phyloP scores from a whole-genome alignment of 2,888 invertebrate species.

The Amitus sp. region DNA sequence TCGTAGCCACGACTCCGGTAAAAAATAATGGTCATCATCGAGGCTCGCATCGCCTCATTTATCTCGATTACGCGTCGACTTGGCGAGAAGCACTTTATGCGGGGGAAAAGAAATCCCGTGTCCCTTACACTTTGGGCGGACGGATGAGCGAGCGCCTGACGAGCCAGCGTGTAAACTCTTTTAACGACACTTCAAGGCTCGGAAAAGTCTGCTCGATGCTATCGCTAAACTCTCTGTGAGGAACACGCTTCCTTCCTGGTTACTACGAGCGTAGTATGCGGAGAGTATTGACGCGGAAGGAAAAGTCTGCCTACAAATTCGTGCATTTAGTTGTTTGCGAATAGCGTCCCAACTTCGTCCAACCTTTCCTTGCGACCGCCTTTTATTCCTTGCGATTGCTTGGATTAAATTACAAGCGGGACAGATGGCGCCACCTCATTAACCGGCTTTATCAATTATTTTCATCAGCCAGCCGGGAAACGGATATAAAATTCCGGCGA shows the following conservation, averaged over 20 bases:
- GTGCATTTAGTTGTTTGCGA: neutral
- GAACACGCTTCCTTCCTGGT: slow-evolving; percentile 38
- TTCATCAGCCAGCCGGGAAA: neutral
- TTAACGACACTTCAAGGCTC: slow-evolving; percentile 59
- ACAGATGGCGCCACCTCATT: slow-evolving; percentile 17
- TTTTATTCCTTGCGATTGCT: neutral
- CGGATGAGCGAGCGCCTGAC: slow-evolving; percentile 62
- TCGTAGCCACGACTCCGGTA: neutral
- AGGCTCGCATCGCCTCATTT: slow-evolving; percentile 29
- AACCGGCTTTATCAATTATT: neutral
- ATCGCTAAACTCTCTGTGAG: slow-evolving; percentile 58
- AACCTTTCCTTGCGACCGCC: neutral
- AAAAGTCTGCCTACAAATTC: slow-evolving; percentile 23
- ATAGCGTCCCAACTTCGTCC: neutral
- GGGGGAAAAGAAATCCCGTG: slow-evolving; percentile 24
- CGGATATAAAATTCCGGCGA: too few relatives aligned
- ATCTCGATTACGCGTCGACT: slow-evolving; percentile 36
- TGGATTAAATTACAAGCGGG: slow-evolving; percentile 11
- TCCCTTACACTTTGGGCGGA: slow-evolving; percentile 37
- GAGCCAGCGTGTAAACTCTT: slow-evolving; percentile 62
- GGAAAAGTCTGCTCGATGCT: slow-evolving; percentile 49
- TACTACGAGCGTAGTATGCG: slow-evolving; percentile 21
- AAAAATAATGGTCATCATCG: slow-evolving; percentile 25
- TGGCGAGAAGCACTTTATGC: slow-evolving; percentile 28
- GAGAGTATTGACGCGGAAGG: slow-evolving; percentile 22